Percentiles rank a stretch among this genome's conserved stretches.
These are phyloP conservation scores for Mycetomoellerius zeteki DNA, from an alignment of 1,140 invertebrate species.

Conservation along the genomic window DNA sequence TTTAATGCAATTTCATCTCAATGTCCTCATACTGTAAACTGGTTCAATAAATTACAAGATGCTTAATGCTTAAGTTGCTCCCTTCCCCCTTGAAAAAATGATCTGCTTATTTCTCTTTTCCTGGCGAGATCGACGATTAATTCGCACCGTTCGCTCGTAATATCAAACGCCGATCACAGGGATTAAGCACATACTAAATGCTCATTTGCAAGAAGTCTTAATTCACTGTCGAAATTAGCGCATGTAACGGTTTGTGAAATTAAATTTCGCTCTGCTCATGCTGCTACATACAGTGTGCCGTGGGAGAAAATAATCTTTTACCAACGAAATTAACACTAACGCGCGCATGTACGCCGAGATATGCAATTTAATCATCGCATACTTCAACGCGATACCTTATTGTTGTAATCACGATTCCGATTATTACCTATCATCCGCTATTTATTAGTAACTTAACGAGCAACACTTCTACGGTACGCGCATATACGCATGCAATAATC, in stretches of 20 bases:
- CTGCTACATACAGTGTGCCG: neutral
- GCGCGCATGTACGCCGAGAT: neutral
- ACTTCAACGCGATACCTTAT: slow-evolving; percentile 22
- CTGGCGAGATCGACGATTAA: slow-evolving; percentile 28
- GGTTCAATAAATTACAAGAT: slow-evolving; percentile 34
- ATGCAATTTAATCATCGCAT: slow-evolving; percentile 44
- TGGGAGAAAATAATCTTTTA: slow-evolving; percentile 31
- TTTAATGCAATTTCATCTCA: slow-evolving; percentile 22
- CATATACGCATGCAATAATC: slow-evolving; percentile 53
- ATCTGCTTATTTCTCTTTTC: slow-evolving; percentile 19
- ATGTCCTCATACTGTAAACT: slow-evolving; percentile 10
- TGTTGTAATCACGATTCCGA: slow-evolving; percentile 54
- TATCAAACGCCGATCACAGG: slow-evolving; percentile 8
- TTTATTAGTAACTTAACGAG: slow-evolving; percentile 56
- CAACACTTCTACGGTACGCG: slow-evolving; percentile 37
- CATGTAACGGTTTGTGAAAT: slow-evolving; percentile 44
- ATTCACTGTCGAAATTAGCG: slow-evolving; percentile 61
- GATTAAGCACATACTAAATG: slow-evolving; percentile 49
- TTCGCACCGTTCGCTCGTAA: slow-evolving; percentile 4
- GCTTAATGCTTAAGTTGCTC: neutral
- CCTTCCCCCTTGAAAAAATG: neutral
- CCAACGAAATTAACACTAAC: slow-evolving; percentile 35
- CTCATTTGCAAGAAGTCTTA: slow-evolving; percentile 58
- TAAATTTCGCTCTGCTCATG: slow-evolving; percentile 41
- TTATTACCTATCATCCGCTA: slow-evolving; percentile 60